Evolutionary conservation across 2,888 invertebrate genomes (phyloP).

Genomic region (Sminthurinus aureus): DNA sequence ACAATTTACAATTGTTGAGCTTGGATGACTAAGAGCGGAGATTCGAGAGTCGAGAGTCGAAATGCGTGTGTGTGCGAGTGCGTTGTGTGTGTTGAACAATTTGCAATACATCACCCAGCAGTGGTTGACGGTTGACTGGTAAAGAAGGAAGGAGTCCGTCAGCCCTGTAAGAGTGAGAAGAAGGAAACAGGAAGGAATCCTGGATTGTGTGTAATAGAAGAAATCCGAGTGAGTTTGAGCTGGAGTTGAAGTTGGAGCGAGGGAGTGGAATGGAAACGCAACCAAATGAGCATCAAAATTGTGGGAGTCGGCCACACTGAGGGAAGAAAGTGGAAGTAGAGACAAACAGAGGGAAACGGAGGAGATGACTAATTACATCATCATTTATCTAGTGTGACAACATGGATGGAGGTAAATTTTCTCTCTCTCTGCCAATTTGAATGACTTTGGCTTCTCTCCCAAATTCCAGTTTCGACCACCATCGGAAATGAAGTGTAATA

Average conservation of each 20-base stretch:
- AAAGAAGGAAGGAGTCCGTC: slow-evolving; percentile 11
- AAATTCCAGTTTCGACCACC: background rate
- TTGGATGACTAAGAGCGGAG: background rate
- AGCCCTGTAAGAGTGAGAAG: background rate
- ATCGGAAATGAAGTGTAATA: background rate
- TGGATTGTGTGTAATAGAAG: background rate
- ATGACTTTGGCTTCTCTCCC: slow-evolving; percentile 25
- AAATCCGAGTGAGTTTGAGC: background rate
- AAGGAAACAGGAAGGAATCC: background rate
- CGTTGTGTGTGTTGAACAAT: slow-evolving; percentile 48
- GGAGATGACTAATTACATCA: slow-evolving; percentile 58
- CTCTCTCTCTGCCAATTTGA: slow-evolving; percentile 28
- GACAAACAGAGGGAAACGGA: slow-evolving; percentile 38
- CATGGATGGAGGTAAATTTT: slow-evolving; percentile 47
- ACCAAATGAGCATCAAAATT: no score
- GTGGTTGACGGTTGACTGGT: slow-evolving; percentile 28
- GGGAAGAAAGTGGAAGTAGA: background rate
- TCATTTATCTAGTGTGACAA: slow-evolving; percentile 57
- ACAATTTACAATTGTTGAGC: background rate
- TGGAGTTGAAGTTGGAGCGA: background rate
- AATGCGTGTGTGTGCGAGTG: slow-evolving; percentile 17
- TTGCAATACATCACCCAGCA: slow-evolving; percentile 57
- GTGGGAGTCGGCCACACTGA: no score
- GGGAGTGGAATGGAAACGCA: background rate
- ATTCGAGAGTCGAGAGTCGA: no score